Percentiles rank a stretch among this genome's conserved stretches.
Evolutionary conservation across 2,113 vertebrate species (phyloP).

Genomic region (Dicerorhinus sumatrensis): DNA sequence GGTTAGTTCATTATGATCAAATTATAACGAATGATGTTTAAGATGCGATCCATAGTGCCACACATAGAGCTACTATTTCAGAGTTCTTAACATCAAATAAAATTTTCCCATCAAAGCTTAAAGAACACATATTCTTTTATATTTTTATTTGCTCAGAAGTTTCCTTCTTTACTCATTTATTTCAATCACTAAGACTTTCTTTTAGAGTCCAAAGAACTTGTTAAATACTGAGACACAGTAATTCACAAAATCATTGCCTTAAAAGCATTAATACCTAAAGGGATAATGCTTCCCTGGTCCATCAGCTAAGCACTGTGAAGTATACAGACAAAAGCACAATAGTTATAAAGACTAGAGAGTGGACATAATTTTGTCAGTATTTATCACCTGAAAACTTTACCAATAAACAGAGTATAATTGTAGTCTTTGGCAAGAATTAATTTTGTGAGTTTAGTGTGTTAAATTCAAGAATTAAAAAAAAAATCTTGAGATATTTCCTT

Average conservation of each 20-base stretch:
- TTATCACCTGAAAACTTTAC: background rate
- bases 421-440: background rate
- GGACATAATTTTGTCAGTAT: background rate
- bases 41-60: background rate
- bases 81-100: conserved; percentile 43
- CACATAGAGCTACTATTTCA: conserved; percentile 56
- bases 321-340: conserved; percentile 3
- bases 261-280: background rate
- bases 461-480: background rate
- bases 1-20: background rate
- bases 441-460: background rate
- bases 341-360: background rate
- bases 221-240: background rate
- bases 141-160: conserved; percentile 46
- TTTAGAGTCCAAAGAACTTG: background rate
- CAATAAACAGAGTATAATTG: background rate
- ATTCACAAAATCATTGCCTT: background rate
- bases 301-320: background rate
- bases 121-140: background rate
- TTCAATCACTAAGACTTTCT: conserved; percentile 10
- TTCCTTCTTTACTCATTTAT: background rate
- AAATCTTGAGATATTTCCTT: background rate
- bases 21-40: conserved; percentile 39
- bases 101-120: conserved; percentile 5
- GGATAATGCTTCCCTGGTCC: background rate